These are phyloP conservation scores for Luscinia luscinia DNA, from an alignment of 2,797 vertebrate species.

Conservation along the genomic window DNA sequence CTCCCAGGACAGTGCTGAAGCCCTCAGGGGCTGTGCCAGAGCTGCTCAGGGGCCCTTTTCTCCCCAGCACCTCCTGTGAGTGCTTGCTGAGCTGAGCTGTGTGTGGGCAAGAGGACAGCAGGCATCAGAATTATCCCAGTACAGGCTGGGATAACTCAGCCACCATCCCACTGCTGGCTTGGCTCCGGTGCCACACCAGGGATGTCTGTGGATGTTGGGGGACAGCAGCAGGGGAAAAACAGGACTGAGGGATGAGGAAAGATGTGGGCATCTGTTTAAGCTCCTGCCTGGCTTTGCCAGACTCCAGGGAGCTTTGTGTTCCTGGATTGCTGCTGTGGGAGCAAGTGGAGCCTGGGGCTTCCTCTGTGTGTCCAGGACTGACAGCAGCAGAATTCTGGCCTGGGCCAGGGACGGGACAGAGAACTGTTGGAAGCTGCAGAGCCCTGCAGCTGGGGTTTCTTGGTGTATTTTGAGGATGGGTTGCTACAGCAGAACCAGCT, in stretches of 20 bases:
- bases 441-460: background rate
- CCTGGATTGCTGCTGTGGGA: background rate
- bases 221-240: background rate
- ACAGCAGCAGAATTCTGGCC: background rate
- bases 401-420: background rate
- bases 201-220: background rate
- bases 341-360: background rate
- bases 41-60: background rate
- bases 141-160: background rate
- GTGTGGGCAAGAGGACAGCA: background rate
- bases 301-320: background rate
- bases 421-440: background rate
- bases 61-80: background rate
- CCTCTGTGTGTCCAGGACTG: background rate
- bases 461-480: background rate
- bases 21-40: background rate
- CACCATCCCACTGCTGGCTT: conserved; percentile 9
- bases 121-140: conserved; percentile 16
- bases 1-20: background rate
- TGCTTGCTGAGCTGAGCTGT: background rate
- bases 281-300: background rate
- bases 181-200: background rate
- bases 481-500: background rate
- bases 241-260: background rate
- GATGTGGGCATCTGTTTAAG: background rate